Conservation (phyloP, 2,888 invertebrate genomes). For the Oxyscelio sp. region DNA sequence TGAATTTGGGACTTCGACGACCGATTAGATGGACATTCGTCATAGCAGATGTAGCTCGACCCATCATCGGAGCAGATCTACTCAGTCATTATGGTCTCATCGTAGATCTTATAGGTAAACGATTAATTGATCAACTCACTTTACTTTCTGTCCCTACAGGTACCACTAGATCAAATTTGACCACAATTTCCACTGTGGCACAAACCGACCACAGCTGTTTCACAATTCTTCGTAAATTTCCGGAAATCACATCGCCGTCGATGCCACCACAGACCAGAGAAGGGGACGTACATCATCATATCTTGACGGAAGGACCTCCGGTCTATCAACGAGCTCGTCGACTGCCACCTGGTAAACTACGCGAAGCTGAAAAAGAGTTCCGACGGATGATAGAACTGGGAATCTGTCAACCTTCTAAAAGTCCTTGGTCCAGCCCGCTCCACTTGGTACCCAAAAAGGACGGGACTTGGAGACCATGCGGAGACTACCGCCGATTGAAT, state of each 20-base stretch:
- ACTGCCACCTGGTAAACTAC: slow-evolving; percentile 82
- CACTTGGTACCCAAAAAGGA: slow-evolving; percentile 80
- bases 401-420: slow-evolving; percentile 86
- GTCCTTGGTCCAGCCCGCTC: slow-evolving; percentile 86
- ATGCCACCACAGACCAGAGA: neutral
- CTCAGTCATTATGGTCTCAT: slow-evolving; percentile 28
- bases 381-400: slow-evolving; percentile 83
- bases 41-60: slow-evolving; percentile 52
- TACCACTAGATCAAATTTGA: neutral
- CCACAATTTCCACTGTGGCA: neutral
- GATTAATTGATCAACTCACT: slow-evolving; percentile 10
- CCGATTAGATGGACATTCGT: slow-evolving; percentile 42
- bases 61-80: slow-evolving; percentile 54
- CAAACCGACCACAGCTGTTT: neutral
- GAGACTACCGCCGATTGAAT: slow-evolving; percentile 81
- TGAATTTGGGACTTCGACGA: slow-evolving; percentile 58
- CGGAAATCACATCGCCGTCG: neutral
- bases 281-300: slow-evolving; percentile 75
- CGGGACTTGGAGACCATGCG: slow-evolving; percentile 77
- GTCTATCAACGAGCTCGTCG: slow-evolving; percentile 81
- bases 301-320: slow-evolving; percentile 84
- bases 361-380: slow-evolving; percentile 83
- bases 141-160: neutral
- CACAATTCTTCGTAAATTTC: slow-evolving; percentile 14
- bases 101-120: slow-evolving; percentile 1